Conservation (phyloP, 1,140 invertebrate genomes). For the Amyelois transitella region DNA sequence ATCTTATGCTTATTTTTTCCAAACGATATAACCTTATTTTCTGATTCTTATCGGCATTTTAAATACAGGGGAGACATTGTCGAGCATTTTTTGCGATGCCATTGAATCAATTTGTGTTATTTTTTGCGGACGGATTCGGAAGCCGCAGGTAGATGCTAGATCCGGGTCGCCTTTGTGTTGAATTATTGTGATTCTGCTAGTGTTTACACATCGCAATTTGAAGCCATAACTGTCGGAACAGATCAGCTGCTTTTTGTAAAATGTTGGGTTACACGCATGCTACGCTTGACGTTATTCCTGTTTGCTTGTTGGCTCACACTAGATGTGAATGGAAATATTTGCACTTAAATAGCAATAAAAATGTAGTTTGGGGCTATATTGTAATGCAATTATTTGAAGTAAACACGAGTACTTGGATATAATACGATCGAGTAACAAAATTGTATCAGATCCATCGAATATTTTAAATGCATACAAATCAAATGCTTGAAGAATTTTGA, state of each 20-base stretch:
- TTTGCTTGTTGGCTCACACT: background rate
- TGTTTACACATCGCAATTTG: conserved; percentile 68
- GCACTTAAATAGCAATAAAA: background rate
- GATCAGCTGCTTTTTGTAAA: conserved; percentile 55
- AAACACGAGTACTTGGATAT: too few relatives aligned
- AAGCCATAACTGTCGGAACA: conserved; percentile 59
- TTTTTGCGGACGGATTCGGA: conserved; percentile 62
- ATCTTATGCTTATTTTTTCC: conserved; percentile 65
- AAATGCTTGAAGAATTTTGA: too few relatives aligned
- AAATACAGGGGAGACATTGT: conserved; percentile 55
- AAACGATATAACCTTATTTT: conserved; percentile 65
- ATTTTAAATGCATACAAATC: too few relatives aligned
- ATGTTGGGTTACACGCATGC: conserved; percentile 43
- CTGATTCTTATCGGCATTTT: conserved; percentile 48
- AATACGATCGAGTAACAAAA: too few relatives aligned
- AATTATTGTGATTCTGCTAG: conserved; percentile 53
- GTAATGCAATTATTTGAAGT: background rate
- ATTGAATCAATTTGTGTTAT: conserved; percentile 60
- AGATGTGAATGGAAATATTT: background rate
- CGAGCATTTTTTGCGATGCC: conserved; percentile 47
- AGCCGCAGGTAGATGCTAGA: conserved; percentile 70
- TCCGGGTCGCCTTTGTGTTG: conserved; percentile 58
- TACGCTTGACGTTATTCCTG: background rate
- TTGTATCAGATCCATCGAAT: too few relatives aligned
- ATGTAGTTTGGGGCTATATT: background rate